These are phyloP conservation scores for Cyclargus thomasi DNA, from an alignment of 1,140 invertebrate species.

Conservation along the genomic window DNA sequence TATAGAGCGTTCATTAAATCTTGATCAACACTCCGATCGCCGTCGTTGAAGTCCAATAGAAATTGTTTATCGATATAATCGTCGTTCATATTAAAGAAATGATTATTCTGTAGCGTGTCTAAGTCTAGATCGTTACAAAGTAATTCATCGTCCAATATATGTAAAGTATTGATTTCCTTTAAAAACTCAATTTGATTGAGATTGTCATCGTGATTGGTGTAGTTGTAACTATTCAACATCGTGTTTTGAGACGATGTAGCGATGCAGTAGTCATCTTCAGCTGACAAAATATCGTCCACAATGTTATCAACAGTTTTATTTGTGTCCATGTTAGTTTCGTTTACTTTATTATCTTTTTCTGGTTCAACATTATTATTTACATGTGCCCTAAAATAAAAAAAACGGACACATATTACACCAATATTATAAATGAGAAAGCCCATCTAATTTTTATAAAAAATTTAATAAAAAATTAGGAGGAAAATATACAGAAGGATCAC, in stretches of 20 bases:
- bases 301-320: constrained; percentile 61
- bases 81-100: constrained; percentile 52
- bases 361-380: constrained; percentile 31
- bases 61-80: constrained; percentile 53
- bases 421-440: no score
- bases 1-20: constrained; percentile 59
- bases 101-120: constrained; percentile 53
- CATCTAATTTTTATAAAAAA: no score
- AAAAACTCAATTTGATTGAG: constrained; percentile 60
- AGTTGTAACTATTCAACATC: constrained; percentile 33
- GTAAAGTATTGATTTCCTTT: constrained; percentile 61
- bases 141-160: constrained; percentile 58
- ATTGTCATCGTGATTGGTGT: constrained; percentile 42
- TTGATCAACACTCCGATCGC: constrained; percentile 46
- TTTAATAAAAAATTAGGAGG: no score
- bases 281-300: constrained; percentile 60
- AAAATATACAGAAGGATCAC: no score
- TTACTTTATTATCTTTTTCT: constrained; percentile 38
- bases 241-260: constrained; percentile 42
- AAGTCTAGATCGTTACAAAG: constrained; percentile 64
- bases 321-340: constrained; percentile 34
- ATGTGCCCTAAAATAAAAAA: constrained; percentile 43
- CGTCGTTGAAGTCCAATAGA: constrained; percentile 53
- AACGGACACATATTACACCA: no score
- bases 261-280: constrained; percentile 56